phyloP scores from a whole-genome alignment of 2,888 invertebrate species.

The Branchipolynoe longqiensis region DNA sequence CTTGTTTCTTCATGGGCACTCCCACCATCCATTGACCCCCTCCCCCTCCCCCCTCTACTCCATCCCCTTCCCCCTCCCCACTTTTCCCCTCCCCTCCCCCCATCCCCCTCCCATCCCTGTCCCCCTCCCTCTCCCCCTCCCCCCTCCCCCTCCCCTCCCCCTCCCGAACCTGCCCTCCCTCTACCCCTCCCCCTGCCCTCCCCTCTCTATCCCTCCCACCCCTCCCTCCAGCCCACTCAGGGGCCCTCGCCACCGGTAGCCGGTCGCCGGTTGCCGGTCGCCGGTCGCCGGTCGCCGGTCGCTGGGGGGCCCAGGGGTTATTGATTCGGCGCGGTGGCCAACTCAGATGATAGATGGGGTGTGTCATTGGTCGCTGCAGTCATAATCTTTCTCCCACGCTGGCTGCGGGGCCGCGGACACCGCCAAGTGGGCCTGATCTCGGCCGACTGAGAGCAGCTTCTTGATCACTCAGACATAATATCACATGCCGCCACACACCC shows the following conservation, averaged over 20 bases:
- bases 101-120: neutral
- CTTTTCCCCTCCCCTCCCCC: neutral
- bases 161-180: neutral
- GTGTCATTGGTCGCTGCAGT: slow-evolving; percentile 45
- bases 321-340: slow-evolving; percentile 12
- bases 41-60: neutral
- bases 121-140: slow-evolving; percentile 5
- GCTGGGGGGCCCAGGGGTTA: neutral
- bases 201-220: too few species aligned
- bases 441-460: neutral
- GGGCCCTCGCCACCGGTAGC: too few species aligned
- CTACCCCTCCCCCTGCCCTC: neutral
- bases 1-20: too few species aligned
- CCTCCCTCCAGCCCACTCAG: too few species aligned
- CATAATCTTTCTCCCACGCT: slow-evolving; percentile 43
- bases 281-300: neutral
- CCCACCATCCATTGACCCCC: too few species aligned
- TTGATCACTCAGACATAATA: slow-evolving; percentile 47
- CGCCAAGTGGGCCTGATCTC: slow-evolving; percentile 38
- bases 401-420: slow-evolving; percentile 29
- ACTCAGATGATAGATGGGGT: slow-evolving; percentile 28
- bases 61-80: neutral
- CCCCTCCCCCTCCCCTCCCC: neutral
- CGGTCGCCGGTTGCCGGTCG: too few species aligned
- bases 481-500: slow-evolving; percentile 17